Base-by-base conservation (phyloP, 2,113 vertebrate species). In the Sturnira hondurensis region DNA sequence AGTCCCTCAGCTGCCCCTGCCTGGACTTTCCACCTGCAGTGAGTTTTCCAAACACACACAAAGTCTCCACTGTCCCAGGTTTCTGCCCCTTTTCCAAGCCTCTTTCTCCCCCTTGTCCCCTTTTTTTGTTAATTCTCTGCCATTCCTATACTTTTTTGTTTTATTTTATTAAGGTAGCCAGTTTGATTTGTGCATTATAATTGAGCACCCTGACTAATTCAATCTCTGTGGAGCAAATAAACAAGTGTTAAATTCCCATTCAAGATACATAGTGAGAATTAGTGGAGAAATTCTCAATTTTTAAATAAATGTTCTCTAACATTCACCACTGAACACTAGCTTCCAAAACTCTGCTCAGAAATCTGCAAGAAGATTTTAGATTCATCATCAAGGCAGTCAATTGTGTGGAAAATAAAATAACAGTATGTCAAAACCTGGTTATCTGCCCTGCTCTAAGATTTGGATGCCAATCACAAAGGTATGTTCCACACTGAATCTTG, bases 371-470 rank as follows among this genome's bases (percentile, higher is more conserved):
- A 61, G 41, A 41, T 80, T 81, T 87, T 82, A 68, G 89, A 87
- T 74, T 93, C 86, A 88, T 31, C 88, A 77, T 92, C 71, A 90
- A 50, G 45, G 61, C 36, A 93, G 94, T 82, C 67, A 96, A 50
- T 88, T 88, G 77, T 74, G 47, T 94, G 86, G 93, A 91, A 92
- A 95, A 94, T 89, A 96, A 97, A 97, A 86, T 76, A 96, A 88
- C 52, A 94, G 16, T n/a, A 88, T 88, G 36, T 96, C 96, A 95
- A 88, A 96, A 94, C 86, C 82, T 95, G 56, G 52, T 88, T 92
- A 85, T 86, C 76, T 86, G 71, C 33, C 65, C 90, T 76, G 38
- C 65, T 22, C 95, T 88, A 91, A 91, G 58, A 93, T 77, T 58
- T 76, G 54, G n/a, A 50, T 91, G 94, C 77, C 93, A 96, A 81